These are phyloP conservation scores for Boloria selene DNA, from an alignment of 2,888 invertebrate genomes.

Conservation along the genomic window DNA sequence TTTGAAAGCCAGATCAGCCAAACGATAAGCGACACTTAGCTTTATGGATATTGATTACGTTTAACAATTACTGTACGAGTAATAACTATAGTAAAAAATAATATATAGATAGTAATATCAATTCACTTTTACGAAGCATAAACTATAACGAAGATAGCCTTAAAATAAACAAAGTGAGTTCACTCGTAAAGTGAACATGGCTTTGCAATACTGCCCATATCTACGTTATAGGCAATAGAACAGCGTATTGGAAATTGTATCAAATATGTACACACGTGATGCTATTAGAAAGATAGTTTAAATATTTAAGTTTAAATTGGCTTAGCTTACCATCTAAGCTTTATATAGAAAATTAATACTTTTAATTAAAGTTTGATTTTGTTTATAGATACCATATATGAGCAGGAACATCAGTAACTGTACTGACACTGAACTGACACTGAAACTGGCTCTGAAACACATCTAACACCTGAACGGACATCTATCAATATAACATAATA, in stretches of 20 bases:
- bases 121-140: conserved; percentile 33
- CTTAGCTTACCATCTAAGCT: neutral
- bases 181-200: conserved; percentile 30
- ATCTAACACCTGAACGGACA: no score
- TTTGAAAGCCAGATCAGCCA: no score
- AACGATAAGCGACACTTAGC: no score
- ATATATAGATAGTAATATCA: conserved; percentile 33
- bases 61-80: neutral
- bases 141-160: conserved; percentile 31
- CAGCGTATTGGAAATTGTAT: conserved; percentile 22
- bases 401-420: no score
- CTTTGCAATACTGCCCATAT: conserved; percentile 16
- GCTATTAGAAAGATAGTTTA: conserved; percentile 13
- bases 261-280: conserved; percentile 10
- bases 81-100: conserved; percentile 18
- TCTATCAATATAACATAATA: neutral
- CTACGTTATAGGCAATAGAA: conserved; percentile 13
- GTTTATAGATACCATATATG: no score
- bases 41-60: no score
- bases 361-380: no score
- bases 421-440: no score
- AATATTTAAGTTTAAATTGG: neutral
- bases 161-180: conserved; percentile 35
- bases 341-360: no score
- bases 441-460: no score